These are phyloP conservation scores for Gonatopus flavifemur DNA, from an alignment of 1,140 invertebrate genomes.

Conservation along the genomic window DNA sequence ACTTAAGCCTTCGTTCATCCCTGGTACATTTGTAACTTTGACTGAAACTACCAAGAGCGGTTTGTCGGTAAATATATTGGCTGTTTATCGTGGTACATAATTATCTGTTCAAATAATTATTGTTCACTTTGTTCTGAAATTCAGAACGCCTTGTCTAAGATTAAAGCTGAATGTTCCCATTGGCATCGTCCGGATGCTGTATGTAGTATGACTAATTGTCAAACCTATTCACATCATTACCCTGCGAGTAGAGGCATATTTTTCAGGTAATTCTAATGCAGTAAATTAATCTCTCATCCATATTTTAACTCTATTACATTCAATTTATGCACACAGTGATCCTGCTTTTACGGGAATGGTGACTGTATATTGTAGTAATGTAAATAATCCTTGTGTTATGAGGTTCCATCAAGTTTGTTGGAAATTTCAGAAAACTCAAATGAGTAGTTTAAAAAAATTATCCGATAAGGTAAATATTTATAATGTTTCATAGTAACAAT, in stretches of 20 bases:
- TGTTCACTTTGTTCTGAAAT: not conserved
- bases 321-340: constrained; percentile 26
- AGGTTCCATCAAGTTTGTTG: constrained; percentile 37
- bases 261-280: constrained; percentile 23
- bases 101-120: not conserved
- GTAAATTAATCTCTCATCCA: not conserved
- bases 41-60: constrained; percentile 22
- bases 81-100: no score
- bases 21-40: constrained; percentile 25
- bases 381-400: constrained; percentile 25
- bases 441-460: constrained; percentile 18
- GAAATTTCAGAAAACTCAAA: constrained; percentile 29
- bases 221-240: constrained; percentile 18
- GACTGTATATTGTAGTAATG: constrained; percentile 34
- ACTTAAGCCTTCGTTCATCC: constrained; percentile 25
- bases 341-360: constrained; percentile 43
- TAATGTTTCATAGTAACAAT: no score
- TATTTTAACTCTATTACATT: not conserved
- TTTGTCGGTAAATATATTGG: constrained; percentile 12
- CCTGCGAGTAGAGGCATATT: constrained; percentile 30
- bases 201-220: constrained; percentile 34
- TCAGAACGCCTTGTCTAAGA: constrained; percentile 11
- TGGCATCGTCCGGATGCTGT: constrained; percentile 39
- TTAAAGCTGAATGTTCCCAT: constrained; percentile 28
- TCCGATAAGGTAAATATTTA: constrained; percentile 33